Evolutionary conservation across 2,888 invertebrate genomes (phyloP), one percentile per base, ranked within the genome.

Genomic region (Andrena fulva): DNA sequence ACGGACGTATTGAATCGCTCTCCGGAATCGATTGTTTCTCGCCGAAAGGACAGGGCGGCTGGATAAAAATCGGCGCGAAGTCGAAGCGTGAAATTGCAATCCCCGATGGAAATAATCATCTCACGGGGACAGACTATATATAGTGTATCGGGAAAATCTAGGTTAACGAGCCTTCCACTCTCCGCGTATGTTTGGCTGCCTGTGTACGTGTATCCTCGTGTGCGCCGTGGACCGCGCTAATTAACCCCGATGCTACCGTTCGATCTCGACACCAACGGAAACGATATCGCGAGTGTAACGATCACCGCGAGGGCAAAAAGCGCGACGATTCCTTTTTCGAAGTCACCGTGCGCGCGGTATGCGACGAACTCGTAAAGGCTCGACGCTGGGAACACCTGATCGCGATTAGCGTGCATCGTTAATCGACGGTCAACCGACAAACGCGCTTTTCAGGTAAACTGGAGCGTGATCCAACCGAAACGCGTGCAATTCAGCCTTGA

Each of bases 191-290:
- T 7, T 10, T 10, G 24, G 7, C 2, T 29, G 48, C 0, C 50
- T 31, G 3, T 66, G 66, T 12, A 54, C 35, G 56, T 54, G 33
- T 16, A 35, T n/a, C 16, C 8, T 20, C n/a, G 42, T 29, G 64
- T 74, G 71, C 74, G 60, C 64, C 71, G 76, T 59, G 75, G 70
- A 68, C 63, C 60, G 82, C 80, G 86, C 85, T 86, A 86, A 86
- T 86, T 86, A 86, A 86, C 86, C 80, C 85, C 86, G 83, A 86
- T 86, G 86, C 85, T 85, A 85, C 86, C 76, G 76, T 78, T 83
- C 86, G 86, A 85, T 82, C 83, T 83, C 78, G 83, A 80, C 83
- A 85, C 86, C 86, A 82, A 77, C 79, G 78, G 78, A 83, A 86
- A 86, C 83, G 86, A 86, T 85, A 85, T 77, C 82, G 74, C 82